Percentiles rank a stretch among this genome's conserved stretches.
Evolutionary conservation across 2,113 vertebrate genomes (phyloP).

Genomic region (Xiphophorus couchianus): DNA sequence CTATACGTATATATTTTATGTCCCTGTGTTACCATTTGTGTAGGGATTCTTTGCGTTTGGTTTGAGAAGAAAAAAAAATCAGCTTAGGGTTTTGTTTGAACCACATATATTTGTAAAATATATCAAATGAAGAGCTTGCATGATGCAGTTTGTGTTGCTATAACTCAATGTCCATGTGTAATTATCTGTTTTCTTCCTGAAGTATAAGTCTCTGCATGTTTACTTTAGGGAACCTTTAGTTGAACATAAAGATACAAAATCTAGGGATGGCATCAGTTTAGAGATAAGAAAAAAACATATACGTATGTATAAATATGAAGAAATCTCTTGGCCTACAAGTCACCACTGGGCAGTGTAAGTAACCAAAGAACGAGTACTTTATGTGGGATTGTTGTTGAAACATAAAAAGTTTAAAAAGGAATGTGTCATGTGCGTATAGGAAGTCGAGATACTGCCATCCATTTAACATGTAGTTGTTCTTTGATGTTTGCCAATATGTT

Average conservation of each 20-base stretch:
- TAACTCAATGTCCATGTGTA: constrained; percentile 75
- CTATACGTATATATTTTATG: constrained; percentile 21
- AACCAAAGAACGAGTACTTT: constrained; percentile 83
- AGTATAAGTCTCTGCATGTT: constrained; percentile 71
- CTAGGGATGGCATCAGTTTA: constrained; percentile 52
- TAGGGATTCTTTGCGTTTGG: constrained; percentile 40
- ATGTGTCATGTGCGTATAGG: constrained; percentile 67
- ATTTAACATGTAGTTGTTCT: constrained; percentile 80
- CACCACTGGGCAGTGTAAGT: constrained; percentile 80
- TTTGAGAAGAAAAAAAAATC: constrained; percentile 20
- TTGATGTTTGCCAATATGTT: constrained; percentile 85
- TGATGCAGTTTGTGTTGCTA: constrained; percentile 81
- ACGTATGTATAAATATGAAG: constrained; percentile 25
- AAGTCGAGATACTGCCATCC: constrained; percentile 85
- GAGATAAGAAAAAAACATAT: constrained; percentile 17
- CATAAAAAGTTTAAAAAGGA: constrained; percentile 51
- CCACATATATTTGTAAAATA: constrained; percentile 44
- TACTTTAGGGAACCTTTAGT: constrained; percentile 67
- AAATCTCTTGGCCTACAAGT: constrained; percentile 74
- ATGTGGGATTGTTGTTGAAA: constrained; percentile 63
- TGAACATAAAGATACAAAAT: constrained; percentile 49
- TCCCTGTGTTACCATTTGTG: constrained; percentile 32
- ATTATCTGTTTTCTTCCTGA: constrained; percentile 55
- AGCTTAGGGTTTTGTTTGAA: constrained; percentile 46
- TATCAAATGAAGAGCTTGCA: constrained; percentile 72